Conservation (phyloP, 2,113 vertebrate species). For the Lynx canadensis region DNA sequence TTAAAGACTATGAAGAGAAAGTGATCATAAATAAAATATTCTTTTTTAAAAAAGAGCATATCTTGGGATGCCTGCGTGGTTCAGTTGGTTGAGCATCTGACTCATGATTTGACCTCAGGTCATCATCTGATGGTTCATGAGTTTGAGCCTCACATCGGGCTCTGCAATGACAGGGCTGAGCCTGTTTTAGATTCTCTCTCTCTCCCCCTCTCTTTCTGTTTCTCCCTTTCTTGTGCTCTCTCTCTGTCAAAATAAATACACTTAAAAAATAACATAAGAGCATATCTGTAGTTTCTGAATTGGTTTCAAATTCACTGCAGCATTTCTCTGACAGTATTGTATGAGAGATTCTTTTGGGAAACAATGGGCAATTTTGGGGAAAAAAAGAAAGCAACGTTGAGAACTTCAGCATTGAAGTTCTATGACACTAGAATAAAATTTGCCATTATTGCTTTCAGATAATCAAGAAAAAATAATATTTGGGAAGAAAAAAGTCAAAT, state of each 20-base stretch:
- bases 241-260: no score
- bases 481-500: not conserved
- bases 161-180: no score
- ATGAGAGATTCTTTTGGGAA: not conserved
- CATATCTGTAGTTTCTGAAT: not conserved
- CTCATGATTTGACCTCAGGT: no score
- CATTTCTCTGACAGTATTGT: not conserved
- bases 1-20: not conserved
- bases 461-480: not conserved
- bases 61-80: not conserved
- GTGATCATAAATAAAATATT: not conserved
- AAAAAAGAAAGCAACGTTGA: not conserved
- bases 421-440: not conserved
- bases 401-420: not conserved
- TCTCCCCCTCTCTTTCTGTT: no score
- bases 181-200: no score
- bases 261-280: not conserved
- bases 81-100: no score
- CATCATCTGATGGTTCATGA: no score
- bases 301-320: not conserved
- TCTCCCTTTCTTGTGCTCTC: no score
- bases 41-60: not conserved
- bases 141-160: no score
- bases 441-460: not conserved
- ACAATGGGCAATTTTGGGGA: not conserved